Evolutionary conservation across 2,113 vertebrate species (phyloP).

Genomic region (Stegastes partitus): DNA sequence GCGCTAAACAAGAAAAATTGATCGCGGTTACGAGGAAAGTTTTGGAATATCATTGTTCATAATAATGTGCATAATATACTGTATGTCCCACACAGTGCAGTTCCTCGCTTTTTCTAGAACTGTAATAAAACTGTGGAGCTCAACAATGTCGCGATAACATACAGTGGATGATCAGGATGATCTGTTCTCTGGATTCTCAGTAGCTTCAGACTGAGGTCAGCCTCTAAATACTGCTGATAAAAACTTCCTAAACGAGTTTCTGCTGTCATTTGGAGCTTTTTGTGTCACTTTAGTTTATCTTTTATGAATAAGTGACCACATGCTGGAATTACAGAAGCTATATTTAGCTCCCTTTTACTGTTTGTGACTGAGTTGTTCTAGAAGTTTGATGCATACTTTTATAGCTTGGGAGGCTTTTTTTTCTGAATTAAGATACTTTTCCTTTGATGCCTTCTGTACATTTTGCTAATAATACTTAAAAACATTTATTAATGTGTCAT

Average conservation of each 20-base stretch:
- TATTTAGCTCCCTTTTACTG: too few species aligned
- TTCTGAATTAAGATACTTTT: background rate
- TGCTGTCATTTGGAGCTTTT: background rate
- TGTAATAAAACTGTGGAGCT: conserved; percentile 7
- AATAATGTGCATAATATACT: conserved; percentile 47
- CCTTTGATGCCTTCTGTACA: background rate
- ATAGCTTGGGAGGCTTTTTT: background rate
- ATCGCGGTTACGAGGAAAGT: conserved; percentile 55
- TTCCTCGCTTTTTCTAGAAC: background rate
- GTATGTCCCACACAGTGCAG: background rate
- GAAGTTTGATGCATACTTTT: too few species aligned
- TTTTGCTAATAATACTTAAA: background rate
- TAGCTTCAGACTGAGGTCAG: background rate
- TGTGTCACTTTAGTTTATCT: background rate
- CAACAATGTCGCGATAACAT: conserved; percentile 5
- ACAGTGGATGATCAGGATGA: background rate
- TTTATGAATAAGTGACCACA: background rate
- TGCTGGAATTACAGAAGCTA: background rate
- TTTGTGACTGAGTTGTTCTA: background rate
- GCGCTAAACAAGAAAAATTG: conserved; percentile 67
- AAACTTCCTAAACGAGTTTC: background rate
- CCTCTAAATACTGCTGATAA: background rate
- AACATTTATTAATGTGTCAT: background rate
- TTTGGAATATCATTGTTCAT: conserved; percentile 56
- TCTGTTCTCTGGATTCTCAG: background rate